Conservation (phyloP, 2,888 invertebrate genomes). For the Chrysomela aeneicollis region DNA sequence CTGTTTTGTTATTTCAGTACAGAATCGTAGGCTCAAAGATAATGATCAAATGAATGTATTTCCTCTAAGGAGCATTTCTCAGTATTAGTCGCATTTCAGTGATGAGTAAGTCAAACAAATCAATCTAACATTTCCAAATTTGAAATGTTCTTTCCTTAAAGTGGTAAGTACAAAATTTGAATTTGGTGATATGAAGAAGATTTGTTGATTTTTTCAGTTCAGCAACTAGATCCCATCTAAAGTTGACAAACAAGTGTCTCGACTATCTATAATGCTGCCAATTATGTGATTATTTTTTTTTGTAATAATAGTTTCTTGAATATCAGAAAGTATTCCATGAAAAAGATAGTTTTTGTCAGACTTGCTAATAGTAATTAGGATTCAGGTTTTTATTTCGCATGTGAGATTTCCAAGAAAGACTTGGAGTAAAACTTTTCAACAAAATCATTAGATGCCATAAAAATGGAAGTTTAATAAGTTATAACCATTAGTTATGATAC, state of each 20-base stretch:
- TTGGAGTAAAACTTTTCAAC: too few species aligned
- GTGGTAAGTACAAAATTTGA: too few species aligned
- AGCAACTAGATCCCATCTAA: background rate
- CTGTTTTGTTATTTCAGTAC: background rate
- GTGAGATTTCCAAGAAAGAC: too few species aligned
- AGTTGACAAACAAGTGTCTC: background rate
- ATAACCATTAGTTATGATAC: too few species aligned
- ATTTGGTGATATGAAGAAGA: too few species aligned
- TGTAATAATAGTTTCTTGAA: background rate
- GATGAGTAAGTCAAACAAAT: background rate
- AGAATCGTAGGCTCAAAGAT: background rate
- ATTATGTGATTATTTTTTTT: background rate
- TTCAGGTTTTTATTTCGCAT: too few species aligned
- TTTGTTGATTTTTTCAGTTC: background rate
- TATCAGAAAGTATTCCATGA: too few species aligned
- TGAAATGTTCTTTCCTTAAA: background rate
- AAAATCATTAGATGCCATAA: too few species aligned
- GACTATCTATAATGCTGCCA: background rate
- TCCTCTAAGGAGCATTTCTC: background rate
- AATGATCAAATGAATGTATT: background rate
- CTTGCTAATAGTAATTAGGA: background rate
- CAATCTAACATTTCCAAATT: background rate
- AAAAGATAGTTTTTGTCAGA: background rate
- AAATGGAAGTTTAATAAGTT: too few species aligned
- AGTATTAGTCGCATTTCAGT: background rate